Evolutionary conservation across 2,113 vertebrate species (phyloP).

Genomic region (Microcebus murinus): DNA sequence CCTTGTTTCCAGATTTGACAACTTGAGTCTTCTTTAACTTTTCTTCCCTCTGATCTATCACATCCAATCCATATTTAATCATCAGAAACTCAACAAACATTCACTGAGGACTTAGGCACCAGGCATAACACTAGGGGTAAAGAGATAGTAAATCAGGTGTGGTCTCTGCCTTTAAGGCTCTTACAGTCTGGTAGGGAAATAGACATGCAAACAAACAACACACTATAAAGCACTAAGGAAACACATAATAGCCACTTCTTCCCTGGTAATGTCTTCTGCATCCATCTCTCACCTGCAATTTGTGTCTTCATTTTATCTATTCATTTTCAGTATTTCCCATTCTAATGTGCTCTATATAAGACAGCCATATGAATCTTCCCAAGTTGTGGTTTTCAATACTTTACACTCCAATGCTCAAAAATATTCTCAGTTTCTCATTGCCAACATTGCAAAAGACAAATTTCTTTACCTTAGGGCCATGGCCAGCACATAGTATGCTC

Average conservation of each 20-base stretch:
- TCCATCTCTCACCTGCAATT: neutral
- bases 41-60: neutral
- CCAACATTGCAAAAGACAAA: neutral
- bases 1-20: neutral
- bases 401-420: neutral
- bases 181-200: neutral
- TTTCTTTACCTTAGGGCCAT: neutral
- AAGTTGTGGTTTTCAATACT: neutral
- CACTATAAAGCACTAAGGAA: neutral
- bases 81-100: neutral
- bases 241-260: neutral
- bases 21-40: neutral
- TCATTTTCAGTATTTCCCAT: neutral
- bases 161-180: neutral
- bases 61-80: neutral
- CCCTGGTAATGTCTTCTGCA: neutral
- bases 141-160: neutral
- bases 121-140: neutral
- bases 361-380: neutral
- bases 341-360: neutral
- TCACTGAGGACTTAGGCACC: neutral
- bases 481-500: neutral
- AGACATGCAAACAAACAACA: neutral
- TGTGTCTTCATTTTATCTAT: neutral
- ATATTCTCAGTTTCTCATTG: neutral